A percentile compares a stretch with the other conserved stretches of the same genome.
Conservation (phyloP, 1,140 invertebrate species). For the Ridgeia piscesae region DNA sequence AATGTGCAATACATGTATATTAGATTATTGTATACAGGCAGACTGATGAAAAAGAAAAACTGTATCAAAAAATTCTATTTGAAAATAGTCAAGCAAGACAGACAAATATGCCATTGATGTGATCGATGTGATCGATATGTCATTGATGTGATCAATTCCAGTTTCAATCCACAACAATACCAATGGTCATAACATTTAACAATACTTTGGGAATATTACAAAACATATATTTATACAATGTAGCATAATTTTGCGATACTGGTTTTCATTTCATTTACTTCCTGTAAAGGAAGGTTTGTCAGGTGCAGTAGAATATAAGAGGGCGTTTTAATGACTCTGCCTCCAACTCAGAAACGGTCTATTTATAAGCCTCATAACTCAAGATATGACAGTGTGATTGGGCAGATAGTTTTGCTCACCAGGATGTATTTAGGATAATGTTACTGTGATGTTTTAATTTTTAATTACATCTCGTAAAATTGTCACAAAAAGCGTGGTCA, state of each 20-base stretch:
- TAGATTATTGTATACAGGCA: no score
- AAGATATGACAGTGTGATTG: background rate
- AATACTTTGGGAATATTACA: no score
- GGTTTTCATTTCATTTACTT: background rate
- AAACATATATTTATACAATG: no score
- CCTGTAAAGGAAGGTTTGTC: background rate
- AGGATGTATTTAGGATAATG: background rate
- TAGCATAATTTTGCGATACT: background rate
- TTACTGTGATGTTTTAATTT: background rate
- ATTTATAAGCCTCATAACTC: background rate
- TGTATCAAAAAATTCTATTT: no score
- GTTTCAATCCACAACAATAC: no score
- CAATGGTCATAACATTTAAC: no score
- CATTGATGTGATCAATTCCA: no score
- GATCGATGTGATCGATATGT: no score
- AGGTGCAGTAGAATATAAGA: background rate
- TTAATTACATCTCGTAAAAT: conserved; percentile 6
- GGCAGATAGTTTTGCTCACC: background rate
- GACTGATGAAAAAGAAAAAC: no score
- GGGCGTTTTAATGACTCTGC: background rate
- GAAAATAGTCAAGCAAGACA: no score
- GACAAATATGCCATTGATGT: no score
- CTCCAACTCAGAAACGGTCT: background rate
- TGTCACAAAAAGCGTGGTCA: background rate
- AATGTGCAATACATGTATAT: no score